Conservation (phyloP, 2,888 invertebrate species). For the Leptogaster cylindrica region DNA sequence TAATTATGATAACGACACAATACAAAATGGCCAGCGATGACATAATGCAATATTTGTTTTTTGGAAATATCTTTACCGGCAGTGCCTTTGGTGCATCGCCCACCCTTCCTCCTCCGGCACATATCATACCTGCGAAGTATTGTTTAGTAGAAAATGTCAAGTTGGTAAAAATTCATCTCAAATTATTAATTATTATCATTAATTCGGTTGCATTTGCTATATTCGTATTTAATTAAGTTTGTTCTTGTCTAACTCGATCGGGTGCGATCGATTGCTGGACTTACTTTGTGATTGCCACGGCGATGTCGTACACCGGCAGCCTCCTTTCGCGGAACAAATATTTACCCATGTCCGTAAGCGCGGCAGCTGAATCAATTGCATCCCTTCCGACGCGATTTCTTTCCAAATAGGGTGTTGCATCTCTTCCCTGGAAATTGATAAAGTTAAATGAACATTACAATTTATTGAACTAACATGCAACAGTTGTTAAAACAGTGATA, state of each 20-base stretch:
- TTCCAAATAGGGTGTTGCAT: slow-evolving; percentile 93
- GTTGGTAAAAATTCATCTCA: slow-evolving; percentile 8
- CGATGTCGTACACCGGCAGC: slow-evolving; percentile 93
- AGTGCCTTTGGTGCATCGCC: slow-evolving; percentile 97
- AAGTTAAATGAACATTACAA: not conserved
- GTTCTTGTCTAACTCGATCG: not conserved
- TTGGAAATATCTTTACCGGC: slow-evolving; percentile 80
- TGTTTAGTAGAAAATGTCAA: slow-evolving; percentile 38
- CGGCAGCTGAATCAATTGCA: slow-evolving; percentile 93
- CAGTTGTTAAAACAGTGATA: no score
- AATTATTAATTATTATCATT: slow-evolving; percentile 8
- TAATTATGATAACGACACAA: slow-evolving; percentile 37
- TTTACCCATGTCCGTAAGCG: slow-evolving; percentile 95
- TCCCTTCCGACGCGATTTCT: slow-evolving; percentile 91
- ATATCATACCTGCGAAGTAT: slow-evolving; percentile 86
- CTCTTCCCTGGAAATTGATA: slow-evolving; percentile 77
- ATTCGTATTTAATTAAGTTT: not conserved
- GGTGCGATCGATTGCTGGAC: slow-evolving; percentile 57
- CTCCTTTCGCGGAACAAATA: slow-evolving; percentile 93
- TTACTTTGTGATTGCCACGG: slow-evolving; percentile 95
- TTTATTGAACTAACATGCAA: no score
- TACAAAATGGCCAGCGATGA: slow-evolving; percentile 18
- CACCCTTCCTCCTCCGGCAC: slow-evolving; percentile 95
- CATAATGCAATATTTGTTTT: slow-evolving; percentile 24
- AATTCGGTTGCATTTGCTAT: not conserved